Evolutionary conservation across 2,113 vertebrate genomes (phyloP), one percentile per base, ranked within the genome.

Genomic region (Microtus richardsoni): DNA sequence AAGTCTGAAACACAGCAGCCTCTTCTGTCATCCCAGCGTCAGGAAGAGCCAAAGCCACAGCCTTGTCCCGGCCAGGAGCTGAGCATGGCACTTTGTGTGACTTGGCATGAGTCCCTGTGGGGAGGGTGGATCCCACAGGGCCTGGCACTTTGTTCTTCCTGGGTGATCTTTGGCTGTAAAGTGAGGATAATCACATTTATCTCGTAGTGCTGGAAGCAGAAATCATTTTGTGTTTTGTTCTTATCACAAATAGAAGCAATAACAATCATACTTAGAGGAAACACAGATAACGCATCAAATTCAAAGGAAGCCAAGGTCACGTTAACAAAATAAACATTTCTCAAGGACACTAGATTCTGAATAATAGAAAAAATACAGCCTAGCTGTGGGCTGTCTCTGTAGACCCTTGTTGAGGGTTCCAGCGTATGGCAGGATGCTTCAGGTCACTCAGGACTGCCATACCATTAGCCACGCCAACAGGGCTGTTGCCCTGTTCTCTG

Each of bases 171-270:
- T 68, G 89, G 17, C 64, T 71, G 16, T 84, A 75, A 79, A 71
- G 71, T 71, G 66, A 92, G 33, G 91, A 77, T 49, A 74, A 36
- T 77, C 49, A 68, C 22, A 16, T 80, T 30, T 70, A 66, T 11
- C 3, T 94, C 30, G 26, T 1, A 7, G n/a, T 49, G 39, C n/a
- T 49, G 21, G 60, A 94, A 91, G 58, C 19, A 80, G 41, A 77
- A 87, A 74, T 19, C 49, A 41, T 52, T 93, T 75, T 73, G 44
- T 17, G 47, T 91, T 83, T 96, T 89, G 64, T 90, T 82, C 49
- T 96, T 64, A 83, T 90, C 79, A 33, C 44, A 66, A 47, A 75
- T 52, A 85, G 64, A 44, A 86, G 47, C 39, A 84, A 85, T 79
- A 60, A 44, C 41, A 78, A 91, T 89, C 66, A 44, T 17, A 49